Percentiles rank a stretch among this genome's conserved stretches.
phyloP scores from a whole-genome alignment of 2,113 vertebrate species.

The Ptyas mucosa region DNA sequence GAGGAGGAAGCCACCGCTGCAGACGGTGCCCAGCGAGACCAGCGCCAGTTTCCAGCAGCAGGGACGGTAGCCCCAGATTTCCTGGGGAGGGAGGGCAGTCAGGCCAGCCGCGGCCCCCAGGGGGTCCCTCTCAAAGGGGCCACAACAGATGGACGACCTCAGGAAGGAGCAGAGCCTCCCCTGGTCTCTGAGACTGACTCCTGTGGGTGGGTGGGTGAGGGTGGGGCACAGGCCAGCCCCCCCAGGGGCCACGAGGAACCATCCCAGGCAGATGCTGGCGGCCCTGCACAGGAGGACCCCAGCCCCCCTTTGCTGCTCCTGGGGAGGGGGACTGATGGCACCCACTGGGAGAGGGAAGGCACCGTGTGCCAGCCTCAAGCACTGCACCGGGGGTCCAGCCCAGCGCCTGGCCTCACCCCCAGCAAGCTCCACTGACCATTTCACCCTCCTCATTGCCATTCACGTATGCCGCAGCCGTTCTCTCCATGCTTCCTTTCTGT shows the following conservation, averaged over 20 bases:
- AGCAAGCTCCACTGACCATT: slow-evolving; percentile 22
- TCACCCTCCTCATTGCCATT: slow-evolving; percentile 33
- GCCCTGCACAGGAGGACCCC: too few species aligned
- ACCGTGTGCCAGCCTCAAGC: background rate
- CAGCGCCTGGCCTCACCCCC: background rate
- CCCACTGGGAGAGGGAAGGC: background rate
- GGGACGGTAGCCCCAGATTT: slow-evolving; percentile 32
- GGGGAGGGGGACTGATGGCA: background rate
- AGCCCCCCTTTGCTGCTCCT: background rate
- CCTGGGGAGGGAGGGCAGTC: slow-evolving; percentile 17
- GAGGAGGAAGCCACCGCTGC: slow-evolving; percentile 43
- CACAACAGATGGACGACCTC: too few species aligned
- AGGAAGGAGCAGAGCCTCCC: background rate
- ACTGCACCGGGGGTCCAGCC: background rate
- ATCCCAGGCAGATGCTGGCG: too few species aligned
- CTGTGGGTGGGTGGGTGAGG: too few species aligned
- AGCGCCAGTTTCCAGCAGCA: slow-evolving; percentile 36
- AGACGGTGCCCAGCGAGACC: slow-evolving; percentile 33
- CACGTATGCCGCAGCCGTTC: background rate
- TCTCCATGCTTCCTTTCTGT: slow-evolving; percentile 44
- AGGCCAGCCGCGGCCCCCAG: fast-evolving
- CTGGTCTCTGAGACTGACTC: too few species aligned
- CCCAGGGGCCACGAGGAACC: background rate
- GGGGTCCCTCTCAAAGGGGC: background rate
- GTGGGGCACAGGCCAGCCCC: background rate